Evolutionary conservation across 1,140 invertebrate genomes (phyloP).

Genomic region (Eumeta japonica): DNA sequence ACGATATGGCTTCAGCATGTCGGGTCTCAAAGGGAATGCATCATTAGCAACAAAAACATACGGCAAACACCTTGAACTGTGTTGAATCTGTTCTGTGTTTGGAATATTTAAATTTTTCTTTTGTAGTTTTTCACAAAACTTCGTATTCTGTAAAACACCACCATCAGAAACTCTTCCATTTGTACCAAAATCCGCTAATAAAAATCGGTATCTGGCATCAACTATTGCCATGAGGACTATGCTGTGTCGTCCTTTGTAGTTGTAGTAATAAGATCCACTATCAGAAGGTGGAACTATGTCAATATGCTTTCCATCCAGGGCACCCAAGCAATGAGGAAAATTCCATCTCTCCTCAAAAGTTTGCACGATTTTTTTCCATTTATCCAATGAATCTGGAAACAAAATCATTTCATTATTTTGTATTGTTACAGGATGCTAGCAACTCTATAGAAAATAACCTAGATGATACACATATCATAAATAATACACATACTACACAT

Average conservation of each 20-base stretch:
- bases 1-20: constrained; percentile 34
- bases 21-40: constrained; percentile 28
- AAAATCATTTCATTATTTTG: too few relatives aligned
- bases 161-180: too few relatives aligned
- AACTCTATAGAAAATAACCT: too few relatives aligned
- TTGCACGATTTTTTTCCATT: constrained; percentile 27
- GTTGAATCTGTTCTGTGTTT: not conserved
- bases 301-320: constrained; percentile 32
- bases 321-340: constrained; percentile 22
- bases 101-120: too few relatives aligned
- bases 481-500: too few relatives aligned
- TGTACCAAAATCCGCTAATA: too few relatives aligned
- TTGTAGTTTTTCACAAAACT: too few relatives aligned
- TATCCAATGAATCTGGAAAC: constrained; percentile 16
- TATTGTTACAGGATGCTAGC: too few relatives aligned
- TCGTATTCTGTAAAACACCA: too few relatives aligned
- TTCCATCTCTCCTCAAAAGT: constrained; percentile 23
- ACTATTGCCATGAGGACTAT: constrained; percentile 9
- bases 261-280: constrained; percentile 22
- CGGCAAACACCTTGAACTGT: constrained; percentile 12
- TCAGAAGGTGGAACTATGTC: constrained; percentile 22
- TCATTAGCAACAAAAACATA: constrained; percentile 43
- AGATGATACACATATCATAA: too few relatives aligned
- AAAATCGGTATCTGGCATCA: too few relatives aligned
- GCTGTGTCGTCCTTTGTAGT: constrained; percentile 25